phyloP scores from a whole-genome alignment of 2,113 vertebrate genomes.

The Mirza zaza region DNA sequence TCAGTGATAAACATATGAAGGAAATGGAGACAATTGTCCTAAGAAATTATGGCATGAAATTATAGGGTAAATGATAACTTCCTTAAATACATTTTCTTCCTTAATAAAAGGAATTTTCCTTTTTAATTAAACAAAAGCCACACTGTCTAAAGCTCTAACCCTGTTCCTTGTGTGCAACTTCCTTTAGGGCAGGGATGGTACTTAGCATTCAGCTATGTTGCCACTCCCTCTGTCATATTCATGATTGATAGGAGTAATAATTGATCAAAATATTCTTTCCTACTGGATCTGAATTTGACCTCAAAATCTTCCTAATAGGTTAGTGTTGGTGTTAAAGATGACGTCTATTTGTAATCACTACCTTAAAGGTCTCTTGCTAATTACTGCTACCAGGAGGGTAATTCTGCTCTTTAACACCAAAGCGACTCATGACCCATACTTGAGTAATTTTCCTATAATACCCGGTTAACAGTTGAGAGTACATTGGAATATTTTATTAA shows the following conservation, averaged over 20 bases:
- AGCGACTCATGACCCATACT: not conserved
- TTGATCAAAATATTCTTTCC: constrained; percentile 27
- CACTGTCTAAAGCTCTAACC: not conserved
- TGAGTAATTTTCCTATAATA: not conserved
- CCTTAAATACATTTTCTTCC: not conserved
- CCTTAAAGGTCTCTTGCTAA: not conserved
- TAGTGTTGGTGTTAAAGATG: not conserved
- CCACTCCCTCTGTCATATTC: not conserved
- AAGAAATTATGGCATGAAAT: not conserved
- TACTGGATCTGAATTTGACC: not conserved
- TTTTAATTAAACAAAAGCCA: not conserved
- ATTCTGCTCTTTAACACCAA: not conserved
- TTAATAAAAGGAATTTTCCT: not conserved
- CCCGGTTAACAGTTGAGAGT: not conserved
- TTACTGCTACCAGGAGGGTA: not conserved
- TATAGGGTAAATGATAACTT: not conserved
- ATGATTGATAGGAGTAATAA: not conserved
- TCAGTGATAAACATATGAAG: not conserved
- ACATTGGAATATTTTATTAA: not conserved
- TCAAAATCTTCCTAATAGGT: constrained; percentile 31
- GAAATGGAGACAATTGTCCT: not conserved
- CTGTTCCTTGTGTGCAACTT: not conserved
- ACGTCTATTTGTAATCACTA: not conserved
- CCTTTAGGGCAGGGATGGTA: not conserved
- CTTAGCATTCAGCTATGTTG: not conserved